phyloP scores from a whole-genome alignment of 2,113 vertebrate species.

The Catharus fuscescens region DNA sequence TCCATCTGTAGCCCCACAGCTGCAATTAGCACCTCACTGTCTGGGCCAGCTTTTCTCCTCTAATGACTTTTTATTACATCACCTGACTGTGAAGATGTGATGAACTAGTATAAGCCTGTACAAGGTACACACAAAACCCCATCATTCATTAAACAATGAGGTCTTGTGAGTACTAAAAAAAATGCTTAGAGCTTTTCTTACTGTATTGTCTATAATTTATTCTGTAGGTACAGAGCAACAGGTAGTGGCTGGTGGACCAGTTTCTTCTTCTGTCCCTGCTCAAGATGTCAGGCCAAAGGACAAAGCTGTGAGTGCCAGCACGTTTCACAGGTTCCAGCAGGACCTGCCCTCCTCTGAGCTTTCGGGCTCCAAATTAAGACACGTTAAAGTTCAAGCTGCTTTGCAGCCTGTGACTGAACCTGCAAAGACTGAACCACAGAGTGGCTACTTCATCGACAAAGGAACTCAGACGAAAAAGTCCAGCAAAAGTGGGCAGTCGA shows the following conservation, averaged over 20 bases:
- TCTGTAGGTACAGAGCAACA: slow-evolving; percentile 74
- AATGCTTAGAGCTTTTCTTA: not conserved
- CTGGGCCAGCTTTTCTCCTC: not conserved
- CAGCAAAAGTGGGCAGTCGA: slow-evolving; percentile 74
- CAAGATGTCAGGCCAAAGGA: slow-evolving; percentile 90
- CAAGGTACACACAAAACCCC: rapidly evolving
- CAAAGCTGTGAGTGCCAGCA: slow-evolving; percentile 58
- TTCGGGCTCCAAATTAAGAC: slow-evolving; percentile 47
- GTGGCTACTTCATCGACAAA: slow-evolving; percentile 65
- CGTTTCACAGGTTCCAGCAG: slow-evolving; percentile 66
- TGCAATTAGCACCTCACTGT: not conserved
- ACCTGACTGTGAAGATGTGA: not conserved
- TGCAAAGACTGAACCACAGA: slow-evolving; percentile 68
- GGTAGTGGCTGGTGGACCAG: slow-evolving; percentile 20
- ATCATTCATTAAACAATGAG: rapidly evolving
- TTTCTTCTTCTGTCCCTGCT: slow-evolving; percentile 66
- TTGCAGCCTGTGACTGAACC: slow-evolving; percentile 59
- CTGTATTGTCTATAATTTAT: not conserved
- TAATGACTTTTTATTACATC: not conserved
- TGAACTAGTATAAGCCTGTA: not conserved
- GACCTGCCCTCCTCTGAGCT: slow-evolving; percentile 64
- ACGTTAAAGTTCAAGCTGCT: slow-evolving; percentile 48
- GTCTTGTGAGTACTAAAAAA: not conserved
- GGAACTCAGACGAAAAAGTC: slow-evolving; percentile 82
- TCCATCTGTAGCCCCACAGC: not conserved